Evolutionary conservation across 2,888 invertebrate genomes (phyloP).

Genomic region (Arge pagana): DNA sequence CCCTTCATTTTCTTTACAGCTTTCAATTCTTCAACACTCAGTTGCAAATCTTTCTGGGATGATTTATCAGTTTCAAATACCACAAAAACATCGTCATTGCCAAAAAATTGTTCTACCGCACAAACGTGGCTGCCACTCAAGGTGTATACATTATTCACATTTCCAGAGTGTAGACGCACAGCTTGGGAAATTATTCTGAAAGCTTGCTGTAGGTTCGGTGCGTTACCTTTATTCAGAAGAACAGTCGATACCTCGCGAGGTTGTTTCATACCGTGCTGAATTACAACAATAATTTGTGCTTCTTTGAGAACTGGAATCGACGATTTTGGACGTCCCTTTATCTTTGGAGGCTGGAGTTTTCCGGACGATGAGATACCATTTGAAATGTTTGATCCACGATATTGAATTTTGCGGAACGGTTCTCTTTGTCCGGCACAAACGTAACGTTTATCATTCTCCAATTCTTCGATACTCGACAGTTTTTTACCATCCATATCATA

Average conservation of each 20-base stretch:
- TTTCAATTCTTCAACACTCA: conserved; percentile 90
- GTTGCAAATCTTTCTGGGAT: conserved; percentile 87
- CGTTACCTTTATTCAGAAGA: conserved; percentile 92
- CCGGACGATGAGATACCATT: conserved; percentile 62
- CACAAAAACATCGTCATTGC: conserved; percentile 88
- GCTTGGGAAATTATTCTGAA: conserved; percentile 91
- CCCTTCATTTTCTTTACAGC: conserved; percentile 80
- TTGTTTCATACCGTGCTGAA: conserved; percentile 94
- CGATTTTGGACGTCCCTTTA: conserved; percentile 46
- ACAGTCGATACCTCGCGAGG: conserved; percentile 86
- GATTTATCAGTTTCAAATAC: conserved; percentile 92
- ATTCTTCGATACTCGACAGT: conserved; percentile 76
- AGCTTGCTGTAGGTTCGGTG: conserved; percentile 91
- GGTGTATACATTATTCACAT: conserved; percentile 91
- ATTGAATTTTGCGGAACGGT: conserved; percentile 87
- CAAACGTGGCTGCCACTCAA: conserved; percentile 80
- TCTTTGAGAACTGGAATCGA: conserved; percentile 69
- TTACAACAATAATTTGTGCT: conserved; percentile 91
- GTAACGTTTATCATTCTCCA: conserved; percentile 91
- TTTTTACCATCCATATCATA: conserved; percentile 90
- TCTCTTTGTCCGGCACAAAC: conserved; percentile 95
- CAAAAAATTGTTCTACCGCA: conserved; percentile 83
- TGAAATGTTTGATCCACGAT: conserved; percentile 60
- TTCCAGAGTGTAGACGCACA: conserved; percentile 92
- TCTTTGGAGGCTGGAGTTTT: conserved; percentile 57